Percentiles rank a stretch among this genome's conserved stretches.
Evolutionary conservation across 2,113 vertebrate species (phyloP).

Genomic region (Ibidorhyncha struthersii): DNA sequence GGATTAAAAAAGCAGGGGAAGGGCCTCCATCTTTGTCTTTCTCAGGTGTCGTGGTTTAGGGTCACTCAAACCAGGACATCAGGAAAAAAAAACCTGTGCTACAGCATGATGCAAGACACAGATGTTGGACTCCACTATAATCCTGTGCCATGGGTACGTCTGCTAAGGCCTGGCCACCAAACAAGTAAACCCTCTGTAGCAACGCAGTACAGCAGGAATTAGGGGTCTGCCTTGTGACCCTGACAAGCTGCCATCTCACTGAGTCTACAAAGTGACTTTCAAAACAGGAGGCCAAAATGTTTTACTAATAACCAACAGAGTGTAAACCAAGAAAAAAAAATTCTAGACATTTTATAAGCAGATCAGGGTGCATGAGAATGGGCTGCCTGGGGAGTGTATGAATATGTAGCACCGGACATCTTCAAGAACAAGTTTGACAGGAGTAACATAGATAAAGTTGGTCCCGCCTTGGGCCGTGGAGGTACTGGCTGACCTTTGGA

Average conservation of each 20-base stretch:
- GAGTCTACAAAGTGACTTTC: neutral
- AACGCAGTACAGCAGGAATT: neutral
- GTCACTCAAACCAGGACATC: no score
- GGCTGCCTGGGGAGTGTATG: neutral
- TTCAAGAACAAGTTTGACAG: neutral
- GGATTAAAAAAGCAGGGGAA: neutral
- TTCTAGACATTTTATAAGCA: neutral
- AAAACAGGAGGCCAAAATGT: neutral
- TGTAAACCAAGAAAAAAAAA: neutral
- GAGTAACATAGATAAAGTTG: neutral
- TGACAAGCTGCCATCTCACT: neutral
- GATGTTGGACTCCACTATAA: neutral
- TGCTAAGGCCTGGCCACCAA: neutral
- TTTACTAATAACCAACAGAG: neutral
- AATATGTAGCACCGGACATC: neutral
- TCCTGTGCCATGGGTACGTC: neutral
- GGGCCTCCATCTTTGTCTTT: neutral
- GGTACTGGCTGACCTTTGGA: neutral
- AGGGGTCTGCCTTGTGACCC: fast-evolving
- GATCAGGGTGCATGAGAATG: neutral
- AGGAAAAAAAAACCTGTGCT: neutral
- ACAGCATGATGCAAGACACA: neutral
- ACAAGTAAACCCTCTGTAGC: neutral
- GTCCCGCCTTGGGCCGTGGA: neutral
- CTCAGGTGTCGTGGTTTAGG: no score